A percentile compares a stretch with the other conserved stretches of the same genome.
Conservation (phyloP, 2,797 vertebrate species). For the Lepus oiostolus region DNA sequence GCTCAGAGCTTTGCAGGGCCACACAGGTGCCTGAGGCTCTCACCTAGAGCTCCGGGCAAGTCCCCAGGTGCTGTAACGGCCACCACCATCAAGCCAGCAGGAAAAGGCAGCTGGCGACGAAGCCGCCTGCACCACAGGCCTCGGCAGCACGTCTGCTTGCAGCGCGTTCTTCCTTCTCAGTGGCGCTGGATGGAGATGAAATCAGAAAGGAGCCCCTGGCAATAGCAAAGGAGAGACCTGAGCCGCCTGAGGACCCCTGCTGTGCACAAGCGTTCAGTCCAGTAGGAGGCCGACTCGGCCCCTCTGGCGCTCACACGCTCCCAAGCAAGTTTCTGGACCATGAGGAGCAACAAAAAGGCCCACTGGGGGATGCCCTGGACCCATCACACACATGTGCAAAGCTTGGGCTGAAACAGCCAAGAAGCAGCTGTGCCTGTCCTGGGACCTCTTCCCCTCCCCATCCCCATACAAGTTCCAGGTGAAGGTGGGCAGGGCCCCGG, state of each 20-base stretch:
- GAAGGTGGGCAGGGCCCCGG: background rate
- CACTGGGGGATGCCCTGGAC: background rate
- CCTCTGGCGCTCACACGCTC: background rate
- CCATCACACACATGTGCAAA: background rate
- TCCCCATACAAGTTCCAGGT: background rate
- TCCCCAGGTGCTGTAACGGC: background rate
- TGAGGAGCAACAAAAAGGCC: background rate
- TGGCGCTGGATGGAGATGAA: background rate
- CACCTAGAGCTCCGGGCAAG: background rate
- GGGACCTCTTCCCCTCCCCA: background rate
- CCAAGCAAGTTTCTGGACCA: background rate
- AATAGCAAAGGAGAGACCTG: background rate
- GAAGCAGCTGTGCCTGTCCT: background rate
- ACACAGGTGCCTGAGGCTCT: too few relatives aligned
- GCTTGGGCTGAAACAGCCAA: background rate
- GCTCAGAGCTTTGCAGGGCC: background rate
- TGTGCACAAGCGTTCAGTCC: background rate
- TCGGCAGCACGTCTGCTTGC: background rate
- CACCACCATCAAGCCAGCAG: background rate
- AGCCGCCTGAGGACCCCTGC: background rate
- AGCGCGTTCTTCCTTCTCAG: constrained; percentile 7
- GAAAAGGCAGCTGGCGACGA: background rate
- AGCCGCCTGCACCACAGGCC: background rate
- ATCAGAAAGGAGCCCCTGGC: background rate
- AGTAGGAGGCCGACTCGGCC: background rate